Evolutionary conservation across 2,797 vertebrate genomes (phyloP).

Genomic region (Anolis apletophallus): DNA sequence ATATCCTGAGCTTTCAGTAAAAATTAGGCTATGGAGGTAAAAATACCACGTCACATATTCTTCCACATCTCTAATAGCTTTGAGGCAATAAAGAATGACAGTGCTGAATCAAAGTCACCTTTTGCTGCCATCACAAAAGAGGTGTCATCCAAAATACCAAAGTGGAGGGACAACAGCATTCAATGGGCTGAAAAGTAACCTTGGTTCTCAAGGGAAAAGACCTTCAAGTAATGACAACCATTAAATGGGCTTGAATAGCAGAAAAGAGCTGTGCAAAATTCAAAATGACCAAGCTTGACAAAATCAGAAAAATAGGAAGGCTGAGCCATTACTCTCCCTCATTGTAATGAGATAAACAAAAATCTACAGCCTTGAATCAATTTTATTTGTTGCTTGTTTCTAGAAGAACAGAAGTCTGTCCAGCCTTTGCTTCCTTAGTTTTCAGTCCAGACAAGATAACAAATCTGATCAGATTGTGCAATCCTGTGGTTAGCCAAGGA

Average conservation of each 20-base stretch:
- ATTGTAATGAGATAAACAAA: constrained; percentile 13
- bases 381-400: constrained; percentile 8
- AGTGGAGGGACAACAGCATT: constrained; percentile 29
- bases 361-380: constrained; percentile 20
- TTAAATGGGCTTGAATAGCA: constrained; percentile 47
- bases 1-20: neutral
- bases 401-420: constrained; percentile 21
- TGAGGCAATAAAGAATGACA: constrained; percentile 41
- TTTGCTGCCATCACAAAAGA: constrained; percentile 52
- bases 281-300: constrained; percentile 38
- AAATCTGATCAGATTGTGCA: neutral
- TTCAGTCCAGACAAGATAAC: neutral
- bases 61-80: constrained; percentile 1
- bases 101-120: constrained; percentile 42
- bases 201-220: constrained; percentile 24
- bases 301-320: constrained; percentile 41
- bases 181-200: constrained; percentile 24
- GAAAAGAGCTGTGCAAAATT: constrained; percentile 44
- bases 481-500: neutral
- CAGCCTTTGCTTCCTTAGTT: constrained; percentile 19
- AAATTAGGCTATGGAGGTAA: too few relatives aligned
- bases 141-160: constrained; percentile 53
- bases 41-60: too few relatives aligned
- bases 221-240: constrained; percentile 30
- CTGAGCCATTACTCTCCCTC: constrained; percentile 4